These are phyloP conservation scores for Sweltsa coloradensis DNA, from an alignment of 1,140 invertebrate species.

Conservation along the genomic window DNA sequence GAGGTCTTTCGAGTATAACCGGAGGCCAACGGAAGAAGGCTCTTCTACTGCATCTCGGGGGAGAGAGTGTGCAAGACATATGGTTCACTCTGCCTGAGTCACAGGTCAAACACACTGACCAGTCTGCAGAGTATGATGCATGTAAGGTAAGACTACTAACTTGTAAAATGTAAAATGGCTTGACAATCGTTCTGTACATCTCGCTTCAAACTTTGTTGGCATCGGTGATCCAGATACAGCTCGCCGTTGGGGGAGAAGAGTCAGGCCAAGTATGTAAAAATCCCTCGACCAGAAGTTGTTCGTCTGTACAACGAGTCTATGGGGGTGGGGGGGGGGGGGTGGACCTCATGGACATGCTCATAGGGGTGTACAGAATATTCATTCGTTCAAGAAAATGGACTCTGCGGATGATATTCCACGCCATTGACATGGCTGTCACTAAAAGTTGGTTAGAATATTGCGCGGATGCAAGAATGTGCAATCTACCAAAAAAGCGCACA, in stretches of 20 bases:
- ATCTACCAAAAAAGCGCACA: too few species aligned
- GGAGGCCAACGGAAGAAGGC: too few species aligned
- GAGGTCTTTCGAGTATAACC: too few species aligned
- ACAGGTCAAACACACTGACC: too few species aligned
- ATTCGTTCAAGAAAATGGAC: conserved; percentile 25
- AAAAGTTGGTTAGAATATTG: conserved; percentile 24
- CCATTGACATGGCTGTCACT: conserved; percentile 19
- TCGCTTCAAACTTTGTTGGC: conserved; percentile 31
- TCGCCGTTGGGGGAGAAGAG: conserved; percentile 23
- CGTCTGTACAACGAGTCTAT: conserved; percentile 25
- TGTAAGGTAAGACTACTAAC: too few species aligned
- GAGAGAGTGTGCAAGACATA: too few species aligned
- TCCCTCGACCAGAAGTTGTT: conserved; percentile 25
- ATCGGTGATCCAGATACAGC: conserved; percentile 25
- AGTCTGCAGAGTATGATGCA: too few species aligned
- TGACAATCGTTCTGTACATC: conserved; percentile 27
- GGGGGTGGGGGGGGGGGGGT: conserved; percentile 30
- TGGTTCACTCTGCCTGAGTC: too few species aligned
- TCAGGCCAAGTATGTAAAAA: conserved; percentile 20
- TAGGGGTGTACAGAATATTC: conserved; percentile 18
- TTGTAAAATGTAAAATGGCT: too few species aligned
- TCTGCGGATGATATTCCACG: conserved; percentile 22
- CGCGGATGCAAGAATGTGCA: too few species aligned
- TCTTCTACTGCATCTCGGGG: too few species aligned
- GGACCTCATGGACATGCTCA: conserved; percentile 11